A percentile compares a stretch with the other conserved stretches of the same genome.
Evolutionary conservation across 2,113 vertebrate species (phyloP).

Genomic region (Mixornis gularis): DNA sequence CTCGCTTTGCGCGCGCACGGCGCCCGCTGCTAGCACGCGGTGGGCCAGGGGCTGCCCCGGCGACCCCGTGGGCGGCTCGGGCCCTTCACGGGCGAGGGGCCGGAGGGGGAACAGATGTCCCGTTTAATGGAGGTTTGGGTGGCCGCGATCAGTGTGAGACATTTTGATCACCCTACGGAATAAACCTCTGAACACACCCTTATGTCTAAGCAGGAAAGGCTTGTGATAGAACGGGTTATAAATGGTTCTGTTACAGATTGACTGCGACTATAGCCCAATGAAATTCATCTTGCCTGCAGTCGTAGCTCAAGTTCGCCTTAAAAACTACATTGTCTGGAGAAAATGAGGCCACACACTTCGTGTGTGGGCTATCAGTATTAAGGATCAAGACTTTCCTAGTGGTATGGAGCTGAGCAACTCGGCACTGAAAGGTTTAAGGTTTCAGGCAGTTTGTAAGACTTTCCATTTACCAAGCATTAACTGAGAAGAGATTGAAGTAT

Average conservation of each 20-base stretch:
- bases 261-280: rapidly evolving
- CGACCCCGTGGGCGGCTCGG: rapidly evolving
- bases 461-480: background rate
- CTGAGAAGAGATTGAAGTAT: background rate
- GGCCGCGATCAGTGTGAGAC: rapidly evolving
- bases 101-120: rapidly evolving
- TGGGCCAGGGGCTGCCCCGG: rapidly evolving
- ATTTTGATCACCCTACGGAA: rapidly evolving
- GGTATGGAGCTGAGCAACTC: background rate
- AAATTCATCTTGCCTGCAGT: background rate
- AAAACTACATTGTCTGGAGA: background rate
- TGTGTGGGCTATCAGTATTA: rapidly evolving
- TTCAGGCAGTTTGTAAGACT: background rate
- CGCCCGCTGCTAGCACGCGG: rapidly evolving
- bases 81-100: rapidly evolving
- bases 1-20: background rate
- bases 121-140: rapidly evolving
- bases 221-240: too few relatives aligned
- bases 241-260: background rate
- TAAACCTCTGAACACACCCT: too few relatives aligned
- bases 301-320: background rate
- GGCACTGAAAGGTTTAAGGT: background rate
- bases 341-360: rapidly evolving
- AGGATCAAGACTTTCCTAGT: background rate
- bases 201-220: rapidly evolving